Evolutionary conservation across 23 tunicate species (phyloP), one percentile per base, ranked within the genome.

Genomic region (Ascidia mentula): DNA sequence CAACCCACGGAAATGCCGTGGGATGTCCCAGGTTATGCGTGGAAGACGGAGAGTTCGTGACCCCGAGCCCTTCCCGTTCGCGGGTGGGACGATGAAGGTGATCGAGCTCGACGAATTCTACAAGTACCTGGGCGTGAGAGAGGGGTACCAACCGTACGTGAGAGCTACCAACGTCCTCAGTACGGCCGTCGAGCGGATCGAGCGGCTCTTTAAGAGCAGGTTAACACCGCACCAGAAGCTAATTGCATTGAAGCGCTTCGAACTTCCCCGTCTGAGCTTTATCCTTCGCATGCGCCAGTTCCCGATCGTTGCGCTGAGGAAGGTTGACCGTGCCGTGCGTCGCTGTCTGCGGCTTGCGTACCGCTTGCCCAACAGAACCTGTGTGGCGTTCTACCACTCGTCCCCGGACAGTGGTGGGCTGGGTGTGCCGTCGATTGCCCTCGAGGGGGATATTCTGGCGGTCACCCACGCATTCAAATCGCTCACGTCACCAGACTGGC

Each of bases 81-180:
- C n/a, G n/a, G n/a, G n/a, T n/a, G n/a, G n/a, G n/a, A n/a, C n/a
- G n/a, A n/a, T n/a, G n/a, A n/a, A n/a, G n/a, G n/a, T n/a, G 20
- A 18, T 74, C 17, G 45, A 18, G 40, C 78, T 26, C 45, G 78
- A 74, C 0, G 45, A 38, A 74, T 37, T 35, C 45, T 74, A 38
- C 31, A 74, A 74, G 34, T 74, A 74, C 78, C 78, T 74, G 40
- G 78, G 78, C 78, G 45, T n/a, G n/a, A 17, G 34, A 26, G 20
- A 69, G n/a, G 72, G 33, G 20, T 69, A 31, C 34, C 72, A 8
- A 17, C 72, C 72, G 72, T 9, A 69, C n/a, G 72, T 26, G 20
- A 28, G 53, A 15, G 12, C 15, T 42, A 42, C 12, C 53, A 31
- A 31, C 34, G 15, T 15, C 72, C 34, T 31, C n/a, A 28, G 12